Evolutionary conservation across 2,797 vertebrate genomes (phyloP).

Genomic region (Euthynnus affinis): DNA sequence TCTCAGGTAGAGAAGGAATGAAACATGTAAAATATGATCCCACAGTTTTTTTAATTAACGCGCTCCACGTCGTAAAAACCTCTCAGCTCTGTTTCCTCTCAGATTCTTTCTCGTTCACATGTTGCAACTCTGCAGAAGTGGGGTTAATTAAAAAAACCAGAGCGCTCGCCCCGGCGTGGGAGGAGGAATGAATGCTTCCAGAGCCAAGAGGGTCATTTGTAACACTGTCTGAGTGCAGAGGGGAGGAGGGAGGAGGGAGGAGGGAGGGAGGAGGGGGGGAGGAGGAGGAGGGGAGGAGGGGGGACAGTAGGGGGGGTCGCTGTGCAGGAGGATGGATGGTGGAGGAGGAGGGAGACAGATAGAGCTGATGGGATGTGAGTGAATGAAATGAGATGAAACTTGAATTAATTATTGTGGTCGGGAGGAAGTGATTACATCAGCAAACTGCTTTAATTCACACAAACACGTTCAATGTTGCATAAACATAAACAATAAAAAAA

Average conservation of each 20-base stretch:
- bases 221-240: slow-evolving; percentile 6
- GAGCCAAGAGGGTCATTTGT: slow-evolving; percentile 45
- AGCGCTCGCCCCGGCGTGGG: slow-evolving; percentile 20
- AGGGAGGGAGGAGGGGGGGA: not conserved
- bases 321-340: not conserved
- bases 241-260: too few relatives aligned
- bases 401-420: slow-evolving; percentile 25
- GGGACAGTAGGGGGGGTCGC: not conserved
- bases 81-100: not conserved
- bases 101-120: not conserved
- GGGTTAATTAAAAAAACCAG: slow-evolving; percentile 53
- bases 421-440: not conserved
- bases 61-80: not conserved
- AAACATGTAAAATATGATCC: not conserved
- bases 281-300: not conserved
- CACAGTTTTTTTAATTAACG: too few relatives aligned
- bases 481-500: too few relatives aligned
- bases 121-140: slow-evolving; percentile 44
- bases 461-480: not conserved
- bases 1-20: too few relatives aligned
- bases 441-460: not conserved
- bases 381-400: slow-evolving; percentile 11
- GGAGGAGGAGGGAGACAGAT: not conserved
- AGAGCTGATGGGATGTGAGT: not conserved
- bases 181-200: slow-evolving; percentile 9